Evolutionary conservation across 2,888 invertebrate species (phyloP), one percentile per base, ranked within the genome.

Genomic region (Argyresthia albistria): DNA sequence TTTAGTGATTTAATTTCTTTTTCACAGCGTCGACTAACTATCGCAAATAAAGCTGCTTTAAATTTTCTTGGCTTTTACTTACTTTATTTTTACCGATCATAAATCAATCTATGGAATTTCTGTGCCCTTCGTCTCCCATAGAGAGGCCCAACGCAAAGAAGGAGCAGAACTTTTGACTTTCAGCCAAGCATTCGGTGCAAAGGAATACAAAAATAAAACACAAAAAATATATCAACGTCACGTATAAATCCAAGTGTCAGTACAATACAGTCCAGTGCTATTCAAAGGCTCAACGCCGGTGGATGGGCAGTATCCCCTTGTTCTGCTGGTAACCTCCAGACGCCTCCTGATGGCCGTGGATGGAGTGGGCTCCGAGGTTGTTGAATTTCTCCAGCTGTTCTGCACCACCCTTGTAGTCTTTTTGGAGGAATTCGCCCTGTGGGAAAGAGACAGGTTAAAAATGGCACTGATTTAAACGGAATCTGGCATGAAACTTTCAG

Each of bases 341-440:
- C 39, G 89, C 88, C 57, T 91, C 91, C 57, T 91, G 90, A 59
- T 90, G 90, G 0, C 90, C 91, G 56, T 90, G 81, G 43, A 91
- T 71, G 0, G 90, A 89, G 52, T 91, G 90, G 46, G 90, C 89
- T 42, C 90, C 91, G 25, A 89, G 75, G 56, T 90, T 90, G 65
- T 90, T 91, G 69, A 89, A 90, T 56, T 88, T 87, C 59, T 89
- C 90, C 68, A 89, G 78, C 45, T 86, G 80, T 59, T 90, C 88
- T 2, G 90, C 88, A 39, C 86, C 89, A 10, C 89, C 90, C 55
- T 88, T 88, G 73, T 87, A 90, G 59, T 89, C 90, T 58, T 90
- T 90, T 55, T 90, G 88, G 51, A 89, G 87, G 65, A 87, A 91
- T 66, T 90, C 89, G 7, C 90, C 88, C 88, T 88, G 71, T 16